phyloP scores from a whole-genome alignment of 2,888 invertebrate genomes.

The Tethea ocularis region DNA sequence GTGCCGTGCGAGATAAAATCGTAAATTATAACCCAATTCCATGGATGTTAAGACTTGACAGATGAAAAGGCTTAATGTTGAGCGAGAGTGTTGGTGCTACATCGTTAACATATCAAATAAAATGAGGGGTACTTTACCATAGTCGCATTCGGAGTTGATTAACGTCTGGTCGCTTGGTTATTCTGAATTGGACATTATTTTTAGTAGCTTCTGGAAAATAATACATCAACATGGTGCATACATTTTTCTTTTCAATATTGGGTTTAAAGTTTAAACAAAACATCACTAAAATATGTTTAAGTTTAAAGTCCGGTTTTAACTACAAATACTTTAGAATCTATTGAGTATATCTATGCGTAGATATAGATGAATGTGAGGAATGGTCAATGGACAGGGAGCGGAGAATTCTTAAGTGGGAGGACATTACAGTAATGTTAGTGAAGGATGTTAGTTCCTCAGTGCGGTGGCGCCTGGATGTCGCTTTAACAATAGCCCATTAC shows the following conservation, averaged over 20 bases:
- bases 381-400: slow-evolving; percentile 19
- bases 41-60: slow-evolving; percentile 80
- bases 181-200: slow-evolving; percentile 37
- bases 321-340: not conserved
- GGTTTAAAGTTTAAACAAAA: too few species aligned
- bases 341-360: not conserved
- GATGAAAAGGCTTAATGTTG: slow-evolving; percentile 81
- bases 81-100: slow-evolving; percentile 63
- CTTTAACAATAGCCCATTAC: slow-evolving; percentile 58
- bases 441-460: slow-evolving; percentile 37
- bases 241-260: not conserved
- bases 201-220: slow-evolving; percentile 27
- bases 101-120: slow-evolving; percentile 77
- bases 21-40: slow-evolving; percentile 84
- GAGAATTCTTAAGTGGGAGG: slow-evolving; percentile 46
- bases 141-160: slow-evolving; percentile 68
- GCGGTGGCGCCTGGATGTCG: slow-evolving; percentile 44
- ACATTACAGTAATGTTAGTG: slow-evolving; percentile 52
- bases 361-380: not conserved
- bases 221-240: slow-evolving; percentile 17
- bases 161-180: slow-evolving; percentile 54
- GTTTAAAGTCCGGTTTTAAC: not conserved
- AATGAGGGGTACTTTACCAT: slow-evolving; percentile 69
- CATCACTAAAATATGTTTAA: not conserved
- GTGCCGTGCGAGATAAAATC: slow-evolving; percentile 78